These are phyloP conservation scores for Ataeniobius toweri DNA, from an alignment of 2,797 vertebrate genomes.

Conservation along the genomic window DNA sequence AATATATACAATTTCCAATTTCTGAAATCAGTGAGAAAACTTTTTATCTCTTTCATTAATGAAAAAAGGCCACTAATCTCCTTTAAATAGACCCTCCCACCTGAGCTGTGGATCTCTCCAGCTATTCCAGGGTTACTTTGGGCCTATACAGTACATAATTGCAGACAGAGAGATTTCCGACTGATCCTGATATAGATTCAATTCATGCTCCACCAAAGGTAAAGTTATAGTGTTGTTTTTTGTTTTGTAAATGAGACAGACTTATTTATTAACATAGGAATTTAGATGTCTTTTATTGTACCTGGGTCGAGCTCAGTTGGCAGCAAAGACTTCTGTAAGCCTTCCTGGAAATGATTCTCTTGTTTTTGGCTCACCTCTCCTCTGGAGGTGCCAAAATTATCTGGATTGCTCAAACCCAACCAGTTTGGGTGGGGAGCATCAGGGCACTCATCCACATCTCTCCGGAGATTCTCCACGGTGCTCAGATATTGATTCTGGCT, in stretches of 20 bases:
- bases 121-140: neutral
- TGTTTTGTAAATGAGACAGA: neutral
- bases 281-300: neutral
- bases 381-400: neutral
- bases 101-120: too few species aligned
- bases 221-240: neutral
- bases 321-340: neutral
- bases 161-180: neutral
- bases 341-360: neutral
- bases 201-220: neutral
- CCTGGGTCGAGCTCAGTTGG: neutral
- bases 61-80: too few species aligned
- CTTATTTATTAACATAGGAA: neutral
- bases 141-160: neutral
- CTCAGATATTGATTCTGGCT: neutral
- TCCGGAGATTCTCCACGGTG: neutral
- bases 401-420: neutral
- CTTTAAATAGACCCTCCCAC: too few species aligned
- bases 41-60: too few species aligned
- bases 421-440: neutral
- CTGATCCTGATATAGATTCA: neutral
- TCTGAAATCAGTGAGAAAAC: too few species aligned
- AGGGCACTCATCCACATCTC: neutral
- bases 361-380: conserved; percentile 1
- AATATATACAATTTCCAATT: too few species aligned